Evolutionary conservation across 1,140 invertebrate genomes (phyloP), one percentile per base, ranked within the genome.

Genomic region (Laodelphax striatellus): DNA sequence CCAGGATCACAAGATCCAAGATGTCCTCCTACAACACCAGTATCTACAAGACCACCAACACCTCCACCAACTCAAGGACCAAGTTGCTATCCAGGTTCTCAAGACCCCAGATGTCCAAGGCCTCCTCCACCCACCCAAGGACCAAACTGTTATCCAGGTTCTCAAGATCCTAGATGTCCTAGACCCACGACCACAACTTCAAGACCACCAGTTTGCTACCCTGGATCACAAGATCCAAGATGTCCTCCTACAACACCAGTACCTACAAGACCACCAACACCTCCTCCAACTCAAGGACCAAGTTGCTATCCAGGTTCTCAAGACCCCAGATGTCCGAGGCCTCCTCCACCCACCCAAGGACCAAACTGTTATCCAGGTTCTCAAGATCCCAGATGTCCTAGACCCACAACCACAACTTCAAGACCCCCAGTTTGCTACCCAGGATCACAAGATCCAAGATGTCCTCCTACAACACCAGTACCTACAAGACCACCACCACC

Each of bases 71-170:
- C 65, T n/a, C 60, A 61, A 55, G 65, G 10, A 54, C 31, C 66
- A 56, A 53, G 66, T 11, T 57, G 72, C 42, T 69, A 74, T 64
- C 69, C 71, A 11, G 70, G 71, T 8, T 71, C 71, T 9, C 69
- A 34, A 42, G 72, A 74, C 62, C 71, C 71, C 41, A 68, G 71
- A 59, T 75, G 73, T 66, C 70, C 67, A 66, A 44, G 50, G 41
- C 63, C 67, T 67, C 57, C 63, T 13, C 44, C 60, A 13, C 62
- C 66, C 9, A 21, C 70, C 19, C 54, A 2, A n/a, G 31, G 55
- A 63, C 43, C 66, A 19, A 58, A 55, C 19, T 73, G 73, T 58
- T 73, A 64, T 60, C 71, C 71, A 16, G 72, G 72, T 22, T 69
- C 66, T 1, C 68, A 54, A 1, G 73, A 76, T 64, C 67, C 66